Evolutionary conservation across 1,140 invertebrate species (phyloP).

Genomic region (Pseudomyrmex concolor): DNA sequence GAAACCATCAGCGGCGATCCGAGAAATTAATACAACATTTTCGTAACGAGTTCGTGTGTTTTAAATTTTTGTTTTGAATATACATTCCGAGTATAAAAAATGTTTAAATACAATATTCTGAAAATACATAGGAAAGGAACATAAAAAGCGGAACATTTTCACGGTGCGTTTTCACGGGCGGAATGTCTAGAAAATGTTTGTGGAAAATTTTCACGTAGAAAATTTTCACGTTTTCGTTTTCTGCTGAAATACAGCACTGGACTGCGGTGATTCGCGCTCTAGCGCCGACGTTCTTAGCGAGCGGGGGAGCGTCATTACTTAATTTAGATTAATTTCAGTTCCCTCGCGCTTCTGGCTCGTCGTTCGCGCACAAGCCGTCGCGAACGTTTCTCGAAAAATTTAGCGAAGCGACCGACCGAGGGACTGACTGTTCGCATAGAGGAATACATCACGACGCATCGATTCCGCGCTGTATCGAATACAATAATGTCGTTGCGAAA

Average conservation of each 20-base stretch:
- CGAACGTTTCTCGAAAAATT: conserved; percentile 28
- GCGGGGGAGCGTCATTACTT: conserved; percentile 59
- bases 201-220: too few species aligned
- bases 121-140: too few species aligned
- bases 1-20: too few species aligned
- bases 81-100: too few species aligned
- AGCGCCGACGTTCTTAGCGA: conserved; percentile 31
- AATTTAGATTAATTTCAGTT: conserved; percentile 70
- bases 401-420: neutral
- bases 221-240: neutral
- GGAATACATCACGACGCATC: neutral
- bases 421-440: neutral
- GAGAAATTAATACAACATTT: too few species aligned
- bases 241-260: conserved; percentile 31
- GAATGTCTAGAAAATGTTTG: too few species aligned
- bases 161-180: too few species aligned
- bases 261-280: neutral
- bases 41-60: too few species aligned
- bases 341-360: conserved; percentile 50
- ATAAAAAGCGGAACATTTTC: neutral
- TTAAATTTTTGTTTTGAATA: too few species aligned
- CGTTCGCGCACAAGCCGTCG: neutral
- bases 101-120: too few species aligned
- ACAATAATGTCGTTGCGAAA: neutral
- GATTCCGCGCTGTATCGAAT: neutral